phyloP scores from a whole-genome alignment of 1,140 invertebrate species.

The Drosophila navojoa region DNA sequence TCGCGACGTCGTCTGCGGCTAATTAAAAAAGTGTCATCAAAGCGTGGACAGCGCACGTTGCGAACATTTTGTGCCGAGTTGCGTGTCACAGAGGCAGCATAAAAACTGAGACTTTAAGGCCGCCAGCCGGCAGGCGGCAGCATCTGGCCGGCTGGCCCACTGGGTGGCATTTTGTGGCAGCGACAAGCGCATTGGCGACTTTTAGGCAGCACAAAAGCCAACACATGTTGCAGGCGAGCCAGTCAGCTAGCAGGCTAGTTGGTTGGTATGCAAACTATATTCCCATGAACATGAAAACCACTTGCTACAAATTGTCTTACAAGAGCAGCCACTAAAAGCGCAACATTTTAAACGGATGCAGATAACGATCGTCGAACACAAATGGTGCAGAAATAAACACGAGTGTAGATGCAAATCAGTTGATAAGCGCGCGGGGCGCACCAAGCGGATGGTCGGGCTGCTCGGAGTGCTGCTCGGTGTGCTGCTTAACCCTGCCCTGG shows the following conservation, averaged over 20 bases:
- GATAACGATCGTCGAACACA: constrained; percentile 82
- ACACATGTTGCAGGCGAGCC: constrained; percentile 51
- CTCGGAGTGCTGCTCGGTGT: neutral
- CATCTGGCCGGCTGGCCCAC: constrained; percentile 39
- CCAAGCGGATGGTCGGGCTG: constrained; percentile 11
- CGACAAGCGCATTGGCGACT: constrained; percentile 26
- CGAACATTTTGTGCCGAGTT: constrained; percentile 51
- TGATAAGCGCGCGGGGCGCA: constrained; percentile 55
- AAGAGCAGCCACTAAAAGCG: constrained; percentile 65
- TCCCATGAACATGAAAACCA: constrained; percentile 81
- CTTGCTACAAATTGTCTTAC: constrained; percentile 82
- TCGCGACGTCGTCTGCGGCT: constrained; percentile 24
- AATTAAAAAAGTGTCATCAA: constrained; percentile 82
- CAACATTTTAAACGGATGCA: constrained; percentile 78
- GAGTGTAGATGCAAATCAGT: constrained; percentile 81
- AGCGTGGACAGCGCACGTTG: constrained; percentile 63
- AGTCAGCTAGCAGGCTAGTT: neutral
- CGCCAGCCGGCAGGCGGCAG: constrained; percentile 1
- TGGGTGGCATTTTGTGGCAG: constrained; percentile 67
- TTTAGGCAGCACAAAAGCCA: constrained; percentile 57
- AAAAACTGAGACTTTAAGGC: constrained; percentile 64
- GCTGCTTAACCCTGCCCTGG: constrained; percentile 22
- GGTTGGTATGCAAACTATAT: constrained; percentile 68
- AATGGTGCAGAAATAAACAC: constrained; percentile 83
- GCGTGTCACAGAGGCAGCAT: constrained; percentile 56